Base-by-base conservation (phyloP, 2,888 invertebrate genomes). In the Metellina segmentata region DNA sequence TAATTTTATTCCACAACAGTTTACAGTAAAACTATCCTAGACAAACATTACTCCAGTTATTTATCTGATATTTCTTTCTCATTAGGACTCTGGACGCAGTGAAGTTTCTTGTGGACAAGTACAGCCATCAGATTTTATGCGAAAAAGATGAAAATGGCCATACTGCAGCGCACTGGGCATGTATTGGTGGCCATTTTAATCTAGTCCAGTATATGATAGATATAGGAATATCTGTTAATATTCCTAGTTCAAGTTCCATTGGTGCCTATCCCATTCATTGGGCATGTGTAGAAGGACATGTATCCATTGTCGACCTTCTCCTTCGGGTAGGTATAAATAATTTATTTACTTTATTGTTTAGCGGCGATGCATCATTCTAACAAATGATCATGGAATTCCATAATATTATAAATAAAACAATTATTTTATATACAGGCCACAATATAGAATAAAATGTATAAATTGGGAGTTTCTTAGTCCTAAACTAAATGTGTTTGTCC, bases 201-300 rank as follows among this genome's bases (percentile, higher is more conserved):
- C 95, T 98, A 86, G 97, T 98, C 96, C 96, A 98, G 7, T 98
- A 97, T 94, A 96, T 98, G 86, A 97, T 98, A 19, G 98, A 98
- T 94, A 95, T 97, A 85, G 97, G 96, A 49, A 97, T 97, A 5
- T 97, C 98, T 0, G 96, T 98, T 7, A 98, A 98, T 95, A 96
- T 98, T 72, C 97, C 98, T 0, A 98, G 98, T 94, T 95, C 98
- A 81, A 98, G 98, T 81, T 98, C 97, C 0, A 97, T 98, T 95
- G 98, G 98, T 0, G 98, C 98, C 0, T 96, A 97, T 51, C 98
- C 98, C 0, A 98, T 98, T 93, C 98, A 98, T 94, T 98, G 98
- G 98, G 98, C 98, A 0, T 98, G 98, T 94, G 96, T 98, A 71
- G 98, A 98, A 95, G 98, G 98, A 0, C 98, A 98, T 94, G 97